These are phyloP conservation scores for Onychostruthus taczanowskii DNA, from an alignment of 2,113 vertebrate species.

Conservation along the genomic window DNA sequence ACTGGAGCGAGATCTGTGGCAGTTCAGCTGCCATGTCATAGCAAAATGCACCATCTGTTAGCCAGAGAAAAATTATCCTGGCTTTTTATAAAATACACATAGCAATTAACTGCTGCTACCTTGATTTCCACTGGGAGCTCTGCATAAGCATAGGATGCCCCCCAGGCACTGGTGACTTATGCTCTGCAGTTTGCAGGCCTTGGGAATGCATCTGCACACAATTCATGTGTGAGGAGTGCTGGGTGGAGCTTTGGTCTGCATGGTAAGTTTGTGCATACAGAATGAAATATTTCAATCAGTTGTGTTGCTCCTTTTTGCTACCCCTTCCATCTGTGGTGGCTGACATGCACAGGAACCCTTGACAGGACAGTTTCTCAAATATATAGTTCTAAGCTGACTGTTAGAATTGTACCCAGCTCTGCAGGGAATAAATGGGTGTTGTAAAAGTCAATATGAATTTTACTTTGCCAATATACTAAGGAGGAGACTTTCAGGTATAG, in stretches of 20 bases:
- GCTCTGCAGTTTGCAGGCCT: neutral
- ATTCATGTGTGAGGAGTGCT: neutral
- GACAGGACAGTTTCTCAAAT: rapidly evolving
- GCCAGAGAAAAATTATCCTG: neutral
- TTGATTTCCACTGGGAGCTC: neutral
- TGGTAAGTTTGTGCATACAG: neutral
- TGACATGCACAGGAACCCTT: rapidly evolving
- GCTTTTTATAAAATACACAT: neutral
- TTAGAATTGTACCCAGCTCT: neutral
- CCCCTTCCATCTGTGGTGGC: neutral
- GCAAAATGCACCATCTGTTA: neutral
- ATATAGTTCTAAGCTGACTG: neutral
- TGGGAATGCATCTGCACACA: neutral
- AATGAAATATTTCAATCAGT: neutral
- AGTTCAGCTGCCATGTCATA: neutral
- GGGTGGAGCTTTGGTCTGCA: neutral
- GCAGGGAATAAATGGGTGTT: neutral
- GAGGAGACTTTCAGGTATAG: neutral
- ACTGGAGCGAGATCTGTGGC: neutral
- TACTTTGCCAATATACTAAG: neutral
- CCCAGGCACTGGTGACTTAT: neutral
- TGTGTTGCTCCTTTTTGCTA: neutral
- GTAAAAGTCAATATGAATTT: neutral
- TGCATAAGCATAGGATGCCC: neutral
- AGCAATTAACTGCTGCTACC: slow-evolving; percentile 5